Evolutionary conservation across 2,797 vertebrate species (phyloP), one percentile per base, ranked within the genome.

Genomic region (Fundulus diaphanus): DNA sequence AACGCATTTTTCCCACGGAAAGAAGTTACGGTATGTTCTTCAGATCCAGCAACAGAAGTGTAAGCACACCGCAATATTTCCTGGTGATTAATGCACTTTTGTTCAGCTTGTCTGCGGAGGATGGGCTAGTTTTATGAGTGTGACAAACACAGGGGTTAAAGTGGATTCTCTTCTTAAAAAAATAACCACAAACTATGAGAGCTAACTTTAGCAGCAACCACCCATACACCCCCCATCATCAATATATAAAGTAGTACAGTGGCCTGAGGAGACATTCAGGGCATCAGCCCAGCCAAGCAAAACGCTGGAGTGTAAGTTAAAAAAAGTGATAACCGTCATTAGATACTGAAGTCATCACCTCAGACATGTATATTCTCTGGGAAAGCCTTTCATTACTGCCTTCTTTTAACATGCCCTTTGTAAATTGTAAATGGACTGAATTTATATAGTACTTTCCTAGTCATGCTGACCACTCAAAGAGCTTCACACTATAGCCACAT

Each of bases 111-210:
- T 42, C 22, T n/a, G 35, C 11, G 42, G 20, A 24, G 22, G 22
- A 5, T 24, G 24, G 11, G 22, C 40, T 44, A 44, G 44, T 42
- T 67, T 42, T 67, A 44, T 27, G 13, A 27, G 31, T 63, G 63
- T 27, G 24, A 42, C 22, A 16, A 42, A 24, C 6, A 65, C 2
- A n/a, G n/a, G 22, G 27, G 44, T 48, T 37, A 22, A 48, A 33
- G 44, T 46, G 66, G 8, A 8, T 12, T 24, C 29, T 68, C 1
- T 16, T 6, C 22, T 69, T 31, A 69, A 69, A 69, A 66, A 44
- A 42, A 49, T 33, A 69, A 69, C 42, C 3, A 15, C 66, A 49
- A 31, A 68, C 67, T 69, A 49, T 24, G 29, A 69, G 44, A n/a
- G 11, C 24, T 8, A 42, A 42, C 63, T 65, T 63, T 66, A 66